Base-by-base conservation (phyloP, 30 jellyfish, hydroid and myxozoan species). In the Aurelia coerulea region DNA sequence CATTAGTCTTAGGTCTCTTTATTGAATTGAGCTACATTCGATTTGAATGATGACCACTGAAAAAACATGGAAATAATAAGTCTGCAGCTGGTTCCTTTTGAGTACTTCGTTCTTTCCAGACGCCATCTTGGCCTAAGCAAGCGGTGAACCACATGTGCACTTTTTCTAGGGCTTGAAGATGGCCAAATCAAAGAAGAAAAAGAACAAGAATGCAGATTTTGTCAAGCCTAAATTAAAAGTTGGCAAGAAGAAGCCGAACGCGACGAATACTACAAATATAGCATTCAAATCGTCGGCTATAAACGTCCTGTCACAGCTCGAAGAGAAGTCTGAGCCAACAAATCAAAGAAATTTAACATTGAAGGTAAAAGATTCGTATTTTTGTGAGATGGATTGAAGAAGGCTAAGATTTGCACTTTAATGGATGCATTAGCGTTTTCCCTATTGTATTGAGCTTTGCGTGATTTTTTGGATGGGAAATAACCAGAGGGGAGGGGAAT, bases 221-320 rank as follows among this genome's bases (percentile, higher is more conserved):
- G 73, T 79, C 70, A 95, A 95, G 58, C 96, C 88, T n/a, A 95
- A 95, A 59, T 80, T 95, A 29, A 90, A 90, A 85, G 99, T 95
- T 46, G 99, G 99, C 14, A 95, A 95, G 88, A 85, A 83, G 89
- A 90, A 86, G 76, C 99, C 97, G 23, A 65, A 50, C 69, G 96
- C 98, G 65, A 60, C 93, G 9, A 95, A 95, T 80, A 87, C 69
- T 16, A 95, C 99, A 8, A 71, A 85, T 51, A 88, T 95, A 14
- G 80, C 97, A 0, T 95, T 95, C 69, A 95, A 86, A 76, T 85
- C 99, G 17, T 51, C 97, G 0, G 83, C 99, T 14, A 89, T 95
- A 31, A 77, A 85, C 49, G 67, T 95, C 34, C 75, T 91, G 13
- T 73, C 93, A 14, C 99, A 95, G 66, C 80, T 95, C 56, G 95